Evolutionary conservation across 1,140 invertebrate genomes (phyloP).

Genomic region (Cheumatopsyche charites): DNA sequence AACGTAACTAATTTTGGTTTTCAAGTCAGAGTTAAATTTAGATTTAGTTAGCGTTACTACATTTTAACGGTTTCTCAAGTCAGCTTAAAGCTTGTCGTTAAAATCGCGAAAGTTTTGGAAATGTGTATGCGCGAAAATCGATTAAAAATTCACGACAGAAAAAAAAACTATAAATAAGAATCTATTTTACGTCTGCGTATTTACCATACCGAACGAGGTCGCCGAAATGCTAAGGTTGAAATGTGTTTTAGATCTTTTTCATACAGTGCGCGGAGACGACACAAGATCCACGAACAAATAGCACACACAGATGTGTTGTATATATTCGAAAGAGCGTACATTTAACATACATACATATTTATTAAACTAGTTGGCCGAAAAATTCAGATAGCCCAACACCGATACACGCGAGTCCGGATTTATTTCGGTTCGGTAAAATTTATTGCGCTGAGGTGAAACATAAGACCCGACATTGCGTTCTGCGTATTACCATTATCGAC

Average conservation of each 20-base stretch:
- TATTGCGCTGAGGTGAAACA: conserved; percentile 23
- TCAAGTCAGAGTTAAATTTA: too few species aligned
- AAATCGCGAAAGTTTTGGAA: too few species aligned
- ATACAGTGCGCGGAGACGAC: not conserved
- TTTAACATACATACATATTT: conserved; percentile 5
- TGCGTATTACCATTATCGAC: conserved; percentile 11
- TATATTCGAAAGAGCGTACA: not conserved
- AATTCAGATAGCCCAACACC: not conserved
- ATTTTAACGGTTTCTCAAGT: too few species aligned
- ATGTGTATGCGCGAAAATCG: conserved; percentile 1
- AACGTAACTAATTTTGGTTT: too few species aligned
- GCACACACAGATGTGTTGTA: not conserved
- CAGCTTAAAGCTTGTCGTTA: not conserved
- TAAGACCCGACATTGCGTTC: conserved; percentile 23
- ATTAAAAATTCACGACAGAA: conserved; percentile 24
- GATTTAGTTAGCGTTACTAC: too few species aligned
- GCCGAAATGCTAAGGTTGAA: conserved; percentile 44
- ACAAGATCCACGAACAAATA: not conserved
- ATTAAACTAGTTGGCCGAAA: not conserved
- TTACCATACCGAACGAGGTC: conserved; percentile 40
- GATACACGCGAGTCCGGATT: conserved; percentile 8
- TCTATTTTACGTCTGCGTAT: conserved; percentile 17
- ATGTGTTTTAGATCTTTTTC: not conserved
- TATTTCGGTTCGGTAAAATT: conserved; percentile 20
- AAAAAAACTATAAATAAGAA: conserved; percentile 20